Base-by-base conservation (phyloP, 2,888 invertebrate species). In the Syrista parreyssii region DNA sequence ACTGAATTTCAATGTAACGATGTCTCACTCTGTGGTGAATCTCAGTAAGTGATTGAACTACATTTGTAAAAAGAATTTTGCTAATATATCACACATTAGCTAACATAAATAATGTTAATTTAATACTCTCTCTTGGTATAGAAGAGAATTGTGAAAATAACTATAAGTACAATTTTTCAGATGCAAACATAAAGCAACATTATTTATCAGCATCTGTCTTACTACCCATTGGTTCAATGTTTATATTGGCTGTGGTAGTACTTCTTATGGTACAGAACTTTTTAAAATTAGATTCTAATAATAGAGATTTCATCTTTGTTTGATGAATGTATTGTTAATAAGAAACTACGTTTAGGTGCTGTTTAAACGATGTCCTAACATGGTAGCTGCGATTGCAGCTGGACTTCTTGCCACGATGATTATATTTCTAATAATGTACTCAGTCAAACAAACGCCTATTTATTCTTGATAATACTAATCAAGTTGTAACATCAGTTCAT, bases 311-410 rank as follows among this genome's bases (percentile, higher is more conserved):
- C 0, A 31, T 32, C 0, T 31, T 31, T 12, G 31, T 71, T 71
- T 32, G 9, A 0, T 71, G 12, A 31, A 31, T 33, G 71, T 31
- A 32, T 32, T 15, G 71, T 71, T 30, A 71, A 71, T 31, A 31
- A 15, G 23, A 23, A 55, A 55, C 36, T 88, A 88, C 80, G 89
- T 92, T 68, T 84, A 92, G 87, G 89, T 92, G 35, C 85, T 92
- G 71, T 93, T 92, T 84, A 90, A 92, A 84, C 91, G 92, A 85
- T 92, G 91, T 84, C 92, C 93, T 11, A 88, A 91, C 35, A 86
- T 92, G 78, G 91, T 93, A 3, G 92, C 92, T n/a, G 91, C 91
- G 40, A 89, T 92, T 23, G 92, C 92, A 4, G 91, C 92, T 2
- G 91, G 89, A 55, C 91, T 92, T 83, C 86, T 93, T 31, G 89